Conservation (phyloP, 2,888 invertebrate species). For the Eubasilissa splendida region DNA sequence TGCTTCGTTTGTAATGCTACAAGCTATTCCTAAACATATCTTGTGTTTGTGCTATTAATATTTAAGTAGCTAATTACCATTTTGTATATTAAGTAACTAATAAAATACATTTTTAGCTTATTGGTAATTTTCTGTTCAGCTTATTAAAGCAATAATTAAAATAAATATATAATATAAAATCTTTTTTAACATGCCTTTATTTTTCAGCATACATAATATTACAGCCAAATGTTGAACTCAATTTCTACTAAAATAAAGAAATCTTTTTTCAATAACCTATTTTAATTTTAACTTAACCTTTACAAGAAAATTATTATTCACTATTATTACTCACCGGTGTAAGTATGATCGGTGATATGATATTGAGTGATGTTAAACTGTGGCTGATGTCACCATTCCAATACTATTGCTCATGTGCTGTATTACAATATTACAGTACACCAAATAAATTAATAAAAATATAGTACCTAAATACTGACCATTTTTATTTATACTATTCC, state of each 20-base stretch:
- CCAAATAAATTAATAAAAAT: too few species aligned
- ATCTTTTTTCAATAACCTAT: neutral
- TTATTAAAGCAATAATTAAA: neutral
- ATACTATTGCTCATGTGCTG: too few species aligned
- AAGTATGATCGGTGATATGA: too few species aligned
- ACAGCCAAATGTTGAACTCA: neutral
- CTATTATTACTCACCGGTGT: too few species aligned
- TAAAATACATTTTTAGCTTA: slow-evolving; percentile 15
- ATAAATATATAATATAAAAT: neutral
- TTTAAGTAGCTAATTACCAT: slow-evolving; percentile 52
- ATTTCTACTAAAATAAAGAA: neutral
- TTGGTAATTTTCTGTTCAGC: neutral
- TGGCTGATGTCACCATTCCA: too few species aligned
- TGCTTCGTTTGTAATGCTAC: neutral
- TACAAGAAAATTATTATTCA: too few species aligned
- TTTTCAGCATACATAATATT: neutral
- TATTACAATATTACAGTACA: too few species aligned
- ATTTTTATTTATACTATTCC: too few species aligned
- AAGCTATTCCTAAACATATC: slow-evolving; percentile 53
- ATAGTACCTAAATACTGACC: too few species aligned
- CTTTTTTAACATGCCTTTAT: neutral
- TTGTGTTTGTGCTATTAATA: slow-evolving; percentile 57
- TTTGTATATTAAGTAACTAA: neutral
- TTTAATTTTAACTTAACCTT: too few species aligned
- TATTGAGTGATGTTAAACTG: too few species aligned